These are phyloP conservation scores for Crax fasciolata DNA, from an alignment of 2,797 vertebrate species.

Conservation along the genomic window DNA sequence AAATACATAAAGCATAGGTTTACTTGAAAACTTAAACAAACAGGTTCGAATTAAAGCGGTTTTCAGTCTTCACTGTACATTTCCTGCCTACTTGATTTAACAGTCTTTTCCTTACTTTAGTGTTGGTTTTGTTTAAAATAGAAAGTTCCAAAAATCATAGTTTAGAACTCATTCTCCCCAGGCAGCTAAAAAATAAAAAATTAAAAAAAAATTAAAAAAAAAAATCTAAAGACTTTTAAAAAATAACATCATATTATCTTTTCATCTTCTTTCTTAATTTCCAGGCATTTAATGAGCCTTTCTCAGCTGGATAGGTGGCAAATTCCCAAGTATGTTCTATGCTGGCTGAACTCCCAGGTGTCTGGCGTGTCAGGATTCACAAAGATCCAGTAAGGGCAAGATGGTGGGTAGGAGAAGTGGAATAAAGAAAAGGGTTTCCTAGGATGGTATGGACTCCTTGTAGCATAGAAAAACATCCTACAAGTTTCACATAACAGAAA, in stretches of 20 bases:
- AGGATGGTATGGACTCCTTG: neutral
- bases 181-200: neutral
- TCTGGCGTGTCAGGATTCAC: neutral
- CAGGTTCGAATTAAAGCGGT: slow-evolving; percentile 7
- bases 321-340: slow-evolving; percentile 9
- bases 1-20: neutral
- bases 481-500: neutral
- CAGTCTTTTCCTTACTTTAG: slow-evolving; percentile 5
- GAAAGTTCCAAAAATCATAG: neutral
- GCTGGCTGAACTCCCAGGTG: slow-evolving; percentile 15
- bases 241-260: neutral
- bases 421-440: neutral
- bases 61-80: neutral
- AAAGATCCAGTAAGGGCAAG: neutral
- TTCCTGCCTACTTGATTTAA: slow-evolving; percentile 6
- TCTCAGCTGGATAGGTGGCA: neutral
- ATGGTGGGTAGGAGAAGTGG: neutral
- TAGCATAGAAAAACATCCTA: neutral
- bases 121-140: neutral
- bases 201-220: neutral
- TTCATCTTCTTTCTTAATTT: slow-evolving; percentile 13
- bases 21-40: neutral
- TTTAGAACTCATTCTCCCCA: neutral
- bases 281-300: neutral
- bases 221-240: neutral